These are phyloP conservation scores for Sceloporus undulatus DNA, from an alignment of 2,113 vertebrate species.

Conservation along the genomic window DNA sequence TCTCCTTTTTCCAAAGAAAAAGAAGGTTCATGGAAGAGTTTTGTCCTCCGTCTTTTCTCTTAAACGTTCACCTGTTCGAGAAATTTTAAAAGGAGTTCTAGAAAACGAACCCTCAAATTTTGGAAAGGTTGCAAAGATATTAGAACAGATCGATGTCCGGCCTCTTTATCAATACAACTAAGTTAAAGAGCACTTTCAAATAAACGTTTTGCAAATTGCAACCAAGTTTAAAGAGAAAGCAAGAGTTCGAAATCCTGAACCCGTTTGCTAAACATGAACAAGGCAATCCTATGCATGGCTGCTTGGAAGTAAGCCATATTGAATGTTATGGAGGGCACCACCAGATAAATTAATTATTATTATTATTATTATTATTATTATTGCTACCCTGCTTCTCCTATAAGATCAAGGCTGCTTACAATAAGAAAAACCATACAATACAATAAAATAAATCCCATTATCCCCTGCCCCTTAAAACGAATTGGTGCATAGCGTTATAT, in stretches of 20 bases:
- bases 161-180: not conserved
- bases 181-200: not conserved
- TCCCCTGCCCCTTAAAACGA: too few relatives aligned
- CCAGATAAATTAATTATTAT: not conserved
- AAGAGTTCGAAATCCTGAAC: not conserved
- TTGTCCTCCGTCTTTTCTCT: not conserved
- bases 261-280: not conserved
- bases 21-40: not conserved
- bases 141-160: not conserved
- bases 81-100: not conserved
- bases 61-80: not conserved
- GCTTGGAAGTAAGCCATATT: not conserved
- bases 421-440: too few relatives aligned
- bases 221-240: too few relatives aligned
- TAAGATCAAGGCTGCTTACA: too few relatives aligned
- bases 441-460: too few relatives aligned
- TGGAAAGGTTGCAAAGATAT: not conserved
- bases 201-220: not conserved
- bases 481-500: too few relatives aligned
- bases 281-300: not conserved
- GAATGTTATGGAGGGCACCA: not conserved
- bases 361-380: too few relatives aligned
- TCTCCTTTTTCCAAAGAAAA: not conserved
- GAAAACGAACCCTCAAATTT: not conserved
- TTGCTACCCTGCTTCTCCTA: too few relatives aligned